These are phyloP conservation scores for Bombyx mandarina DNA, from an alignment of 1,140 invertebrate species.

Conservation along the genomic window DNA sequence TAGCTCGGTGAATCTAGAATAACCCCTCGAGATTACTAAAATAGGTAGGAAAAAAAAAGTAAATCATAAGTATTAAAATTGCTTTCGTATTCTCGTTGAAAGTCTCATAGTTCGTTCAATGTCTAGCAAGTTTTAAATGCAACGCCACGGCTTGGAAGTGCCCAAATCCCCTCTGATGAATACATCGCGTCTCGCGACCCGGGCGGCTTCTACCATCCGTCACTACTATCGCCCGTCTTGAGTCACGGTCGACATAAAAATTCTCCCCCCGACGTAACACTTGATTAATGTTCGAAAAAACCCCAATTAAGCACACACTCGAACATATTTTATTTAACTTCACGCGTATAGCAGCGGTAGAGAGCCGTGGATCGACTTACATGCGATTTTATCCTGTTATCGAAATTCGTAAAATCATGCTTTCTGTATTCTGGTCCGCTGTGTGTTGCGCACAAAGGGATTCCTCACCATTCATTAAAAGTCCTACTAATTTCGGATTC, in stretches of 20 bases:
- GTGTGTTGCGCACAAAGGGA: too few relatives aligned
- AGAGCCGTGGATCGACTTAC: slow-evolving; percentile 6
- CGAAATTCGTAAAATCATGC: slow-evolving; percentile 1
- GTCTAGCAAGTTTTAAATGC: background rate
- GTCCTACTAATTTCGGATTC: too few relatives aligned
- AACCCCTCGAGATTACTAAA: too few relatives aligned
- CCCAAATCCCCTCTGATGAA: slow-evolving; percentile 28
- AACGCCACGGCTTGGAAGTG: slow-evolving; percentile 9
- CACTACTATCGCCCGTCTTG: slow-evolving; percentile 25
- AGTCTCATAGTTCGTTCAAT: background rate
- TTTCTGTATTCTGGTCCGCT: too few relatives aligned
- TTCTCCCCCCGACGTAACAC: slow-evolving; percentile 45
- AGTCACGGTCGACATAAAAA: slow-evolving; percentile 36
- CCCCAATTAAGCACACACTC: slow-evolving; percentile 47
- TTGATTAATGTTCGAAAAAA: slow-evolving; percentile 62
- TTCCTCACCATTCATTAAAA: too few relatives aligned
- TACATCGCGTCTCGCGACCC: slow-evolving; percentile 29
- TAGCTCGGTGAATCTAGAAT: too few relatives aligned
- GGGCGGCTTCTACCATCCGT: slow-evolving; percentile 31
- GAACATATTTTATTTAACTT: slow-evolving; percentile 44
- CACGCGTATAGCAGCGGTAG: slow-evolving; percentile 35
- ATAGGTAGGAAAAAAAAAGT: too few relatives aligned
- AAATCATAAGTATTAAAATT: background rate
- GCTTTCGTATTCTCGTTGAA: background rate
- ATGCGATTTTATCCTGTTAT: slow-evolving; percentile 20